Conservation (phyloP, 2,797 vertebrate species). For the Tarsius wallacei region DNA sequence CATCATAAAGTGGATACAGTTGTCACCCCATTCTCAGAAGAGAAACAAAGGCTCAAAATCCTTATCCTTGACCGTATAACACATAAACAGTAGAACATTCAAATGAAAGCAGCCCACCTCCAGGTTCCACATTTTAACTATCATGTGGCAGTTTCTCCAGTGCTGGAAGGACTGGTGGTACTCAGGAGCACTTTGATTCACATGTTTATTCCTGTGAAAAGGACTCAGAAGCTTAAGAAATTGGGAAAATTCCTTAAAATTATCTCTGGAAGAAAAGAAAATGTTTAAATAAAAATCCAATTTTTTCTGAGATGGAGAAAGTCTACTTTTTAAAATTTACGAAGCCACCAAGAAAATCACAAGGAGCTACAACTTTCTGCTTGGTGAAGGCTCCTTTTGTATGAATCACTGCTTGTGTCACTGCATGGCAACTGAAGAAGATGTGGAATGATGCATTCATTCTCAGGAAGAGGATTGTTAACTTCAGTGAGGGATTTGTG, state of each 20-base stretch:
- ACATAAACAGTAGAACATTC: neutral
- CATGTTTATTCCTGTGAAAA: neutral
- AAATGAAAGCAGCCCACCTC: neutral
- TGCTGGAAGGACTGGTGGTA: neutral
- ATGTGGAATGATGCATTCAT: slow-evolving; percentile 27
- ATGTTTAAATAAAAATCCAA: slow-evolving; percentile 46
- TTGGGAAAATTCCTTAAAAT: neutral
- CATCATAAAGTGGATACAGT: neutral
- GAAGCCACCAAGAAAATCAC: slow-evolving; percentile 34
- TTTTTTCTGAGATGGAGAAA: slow-evolving; percentile 36
- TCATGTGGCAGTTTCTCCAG: neutral
- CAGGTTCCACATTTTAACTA: neutral
- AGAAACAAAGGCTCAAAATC: neutral
- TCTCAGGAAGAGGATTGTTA: slow-evolving; percentile 62
- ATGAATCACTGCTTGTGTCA: slow-evolving; percentile 38
- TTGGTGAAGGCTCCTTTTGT: neutral
- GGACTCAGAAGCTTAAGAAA: neutral
- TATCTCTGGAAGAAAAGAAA: slow-evolving; percentile 52
- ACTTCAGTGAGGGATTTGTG: neutral
- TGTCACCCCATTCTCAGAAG: neutral
- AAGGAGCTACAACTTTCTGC: slow-evolving; percentile 2
- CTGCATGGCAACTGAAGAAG: slow-evolving; percentile 46
- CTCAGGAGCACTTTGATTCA: neutral
- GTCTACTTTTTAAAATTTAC: slow-evolving; percentile 44
- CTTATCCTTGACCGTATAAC: neutral